Evolutionary conservation across 2,113 vertebrate genomes (phyloP).

Genomic region (Hippocampus barbouri): DNA sequence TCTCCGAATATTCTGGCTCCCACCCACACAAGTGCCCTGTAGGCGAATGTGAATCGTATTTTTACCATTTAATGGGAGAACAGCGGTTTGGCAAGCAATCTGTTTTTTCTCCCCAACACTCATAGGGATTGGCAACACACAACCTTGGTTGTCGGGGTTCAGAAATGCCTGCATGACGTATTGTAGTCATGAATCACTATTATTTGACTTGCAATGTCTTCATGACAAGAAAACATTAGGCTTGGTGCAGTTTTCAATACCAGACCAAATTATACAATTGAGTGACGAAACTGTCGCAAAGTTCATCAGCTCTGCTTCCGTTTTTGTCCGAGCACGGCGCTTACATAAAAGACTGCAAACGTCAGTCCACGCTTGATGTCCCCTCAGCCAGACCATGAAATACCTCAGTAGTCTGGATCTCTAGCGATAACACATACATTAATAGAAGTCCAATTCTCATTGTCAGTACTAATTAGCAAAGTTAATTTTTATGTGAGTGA

Average conservation of each 20-base stretch:
- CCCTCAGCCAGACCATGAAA: slow-evolving; percentile 62
- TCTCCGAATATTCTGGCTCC: not conserved
- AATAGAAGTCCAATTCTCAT: slow-evolving; percentile 61
- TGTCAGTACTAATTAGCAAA: slow-evolving; percentile 65
- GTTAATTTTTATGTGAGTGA: slow-evolving; percentile 21
- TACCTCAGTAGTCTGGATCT: slow-evolving; percentile 60
- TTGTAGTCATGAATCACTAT: not conserved
- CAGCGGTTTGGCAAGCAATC: not conserved
- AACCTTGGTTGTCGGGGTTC: not conserved
- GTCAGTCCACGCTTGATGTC: slow-evolving; percentile 56
- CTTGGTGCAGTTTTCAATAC: not conserved
- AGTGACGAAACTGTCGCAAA: not conserved
- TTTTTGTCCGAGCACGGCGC: slow-evolving; percentile 18
- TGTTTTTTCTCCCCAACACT: not conserved
- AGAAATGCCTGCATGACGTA: not conserved
- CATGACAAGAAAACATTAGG: not conserved
- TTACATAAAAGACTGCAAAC: slow-evolving; percentile 34
- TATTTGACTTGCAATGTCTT: not conserved
- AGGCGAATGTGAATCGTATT: not conserved
- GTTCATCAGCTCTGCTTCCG: slow-evolving; percentile 1
- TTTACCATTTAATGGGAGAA: not conserved
- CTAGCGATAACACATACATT: slow-evolving; percentile 59
- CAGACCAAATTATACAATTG: slow-evolving; percentile 6
- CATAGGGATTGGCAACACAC: not conserved
- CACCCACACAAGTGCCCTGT: not conserved